A percentile compares a stretch with the other conserved stretches of the same genome.
Conservation (phyloP, 2,888 invertebrate species). For the Neoaliturus tenellus region DNA sequence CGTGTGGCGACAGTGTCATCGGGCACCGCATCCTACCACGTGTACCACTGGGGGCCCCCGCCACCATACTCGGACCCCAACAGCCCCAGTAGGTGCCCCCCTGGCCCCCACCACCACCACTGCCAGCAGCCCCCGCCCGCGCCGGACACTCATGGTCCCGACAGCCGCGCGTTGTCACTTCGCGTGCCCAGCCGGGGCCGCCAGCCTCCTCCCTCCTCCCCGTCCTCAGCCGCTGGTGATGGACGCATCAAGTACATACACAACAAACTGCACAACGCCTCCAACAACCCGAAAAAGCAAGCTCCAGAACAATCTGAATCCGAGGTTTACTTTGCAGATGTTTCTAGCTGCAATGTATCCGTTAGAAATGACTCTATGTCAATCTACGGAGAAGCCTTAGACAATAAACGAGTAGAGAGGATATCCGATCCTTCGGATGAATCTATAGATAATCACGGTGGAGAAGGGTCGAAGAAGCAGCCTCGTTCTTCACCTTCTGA, state of each 20-base stretch:
- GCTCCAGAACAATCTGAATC: slow-evolving; percentile 81
- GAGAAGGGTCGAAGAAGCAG: slow-evolving; percentile 12
- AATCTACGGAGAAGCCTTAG: slow-evolving; percentile 74
- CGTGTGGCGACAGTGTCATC: slow-evolving; percentile 64
- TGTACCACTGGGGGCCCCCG: slow-evolving; percentile 88
- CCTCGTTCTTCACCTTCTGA: neutral
- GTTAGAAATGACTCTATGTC: slow-evolving; percentile 76
- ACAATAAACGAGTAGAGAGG: slow-evolving; percentile 17
- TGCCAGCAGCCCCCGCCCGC: slow-evolving; percentile 12
- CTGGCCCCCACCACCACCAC: slow-evolving; percentile 51
- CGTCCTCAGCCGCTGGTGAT: slow-evolving; percentile 2
- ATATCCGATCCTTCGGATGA: neutral
- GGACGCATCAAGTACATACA: slow-evolving; percentile 72
- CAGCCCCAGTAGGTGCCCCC: slow-evolving; percentile 66
- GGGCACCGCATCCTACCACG: slow-evolving; percentile 61
- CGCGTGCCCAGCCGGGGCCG: slow-evolving; percentile 32
- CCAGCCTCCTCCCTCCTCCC: slow-evolving; percentile 39
- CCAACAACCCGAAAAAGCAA: slow-evolving; percentile 69
- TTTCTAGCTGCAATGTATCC: slow-evolving; percentile 85
- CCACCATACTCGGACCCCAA: slow-evolving; percentile 80
- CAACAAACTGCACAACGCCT: slow-evolving; percentile 79
- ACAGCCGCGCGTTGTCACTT: neutral
- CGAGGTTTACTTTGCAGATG: slow-evolving; percentile 91
- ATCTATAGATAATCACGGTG: neutral
- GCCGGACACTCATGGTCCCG: slow-evolving; percentile 16